phyloP scores from a whole-genome alignment of 2,113 vertebrate genomes.

The Sula dactylatra region DNA sequence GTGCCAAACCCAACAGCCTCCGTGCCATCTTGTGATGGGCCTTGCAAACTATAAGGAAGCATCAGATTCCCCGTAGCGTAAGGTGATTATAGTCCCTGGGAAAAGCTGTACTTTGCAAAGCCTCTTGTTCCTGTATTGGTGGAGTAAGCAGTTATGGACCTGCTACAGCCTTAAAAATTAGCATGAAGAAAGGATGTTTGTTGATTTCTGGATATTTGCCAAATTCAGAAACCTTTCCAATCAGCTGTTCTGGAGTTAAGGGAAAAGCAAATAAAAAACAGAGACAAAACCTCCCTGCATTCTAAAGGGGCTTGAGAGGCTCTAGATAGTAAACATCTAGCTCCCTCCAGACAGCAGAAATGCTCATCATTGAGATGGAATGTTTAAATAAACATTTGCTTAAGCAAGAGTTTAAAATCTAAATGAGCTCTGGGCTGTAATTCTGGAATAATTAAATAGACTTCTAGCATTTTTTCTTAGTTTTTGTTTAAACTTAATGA shows the following conservation, averaged over 20 bases:
- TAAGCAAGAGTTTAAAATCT: slow-evolving; percentile 5
- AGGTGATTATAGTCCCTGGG: not conserved
- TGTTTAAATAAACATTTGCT: not conserved
- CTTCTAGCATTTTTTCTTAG: not conserved
- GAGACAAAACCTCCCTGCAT: not conserved
- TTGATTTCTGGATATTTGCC: not conserved
- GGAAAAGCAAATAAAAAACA: not conserved
- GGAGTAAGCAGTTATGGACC: not conserved
- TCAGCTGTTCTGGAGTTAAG: not conserved
- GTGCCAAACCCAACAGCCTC: slow-evolving; percentile 38
- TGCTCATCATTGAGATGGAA: not conserved
- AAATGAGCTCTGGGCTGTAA: not conserved
- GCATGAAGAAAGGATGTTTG: not conserved
- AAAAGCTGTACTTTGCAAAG: not conserved
- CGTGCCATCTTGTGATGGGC: not conserved
- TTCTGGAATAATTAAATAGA: slow-evolving; percentile 1
- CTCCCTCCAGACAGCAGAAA: not conserved
- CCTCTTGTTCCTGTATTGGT: not conserved
- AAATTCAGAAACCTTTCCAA: not conserved
- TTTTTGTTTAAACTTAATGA: not conserved
- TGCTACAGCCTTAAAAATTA: not conserved
- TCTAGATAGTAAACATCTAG: not conserved
- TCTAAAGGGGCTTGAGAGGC: not conserved
- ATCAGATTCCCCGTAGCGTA: not conserved
- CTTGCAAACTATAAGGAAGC: not conserved